Evolutionary conservation across 1,140 invertebrate species (phyloP), one percentile per base, ranked within the genome.

Genomic region (Uloborus diversus): DNA sequence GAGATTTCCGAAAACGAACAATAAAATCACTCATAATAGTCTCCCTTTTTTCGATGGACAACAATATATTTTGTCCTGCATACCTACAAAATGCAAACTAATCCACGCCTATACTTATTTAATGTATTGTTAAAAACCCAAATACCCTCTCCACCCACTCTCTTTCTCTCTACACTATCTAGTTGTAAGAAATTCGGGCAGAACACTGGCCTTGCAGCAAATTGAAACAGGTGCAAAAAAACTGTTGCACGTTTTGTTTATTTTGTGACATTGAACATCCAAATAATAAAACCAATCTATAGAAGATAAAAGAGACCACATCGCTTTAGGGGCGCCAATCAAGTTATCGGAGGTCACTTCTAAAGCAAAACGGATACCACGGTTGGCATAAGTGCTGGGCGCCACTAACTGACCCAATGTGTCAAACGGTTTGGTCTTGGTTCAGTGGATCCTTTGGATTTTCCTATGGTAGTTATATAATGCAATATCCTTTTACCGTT

Each of bases 351-450:
- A 73, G 69, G 69, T 73, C 69, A 73, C 33, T 23, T 17, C 57
- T 59, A 42, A 47, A 59, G n/a, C 69, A 20, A 17, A 59, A 73
- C 69, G 69, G 69, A 73, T 73, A 73, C 61, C 56, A 35, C 32
- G 30, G 23, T 27, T 14, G 42, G 33, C 56, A n/a, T 13, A 57
- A 25, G 33, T 47, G 28, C 62, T 65, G 35, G 35, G 17, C 42
- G 56, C 13, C 23, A 7, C 56, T 20, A 27, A 73, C 61, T 73
- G 69, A 73, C 69, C 69, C 69, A 73, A 28, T 61, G 69, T 73
- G 69, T 73, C 69, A 73, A 73, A 73, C 69, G 69, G 7, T 73
- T 73, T 61, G 53, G 69, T 61, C 20, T 14, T 59, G 69, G 69
- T 73, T 73, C 69, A 73, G 69, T 61, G 69, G 28, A 11, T 37